These are phyloP conservation scores for Semnopithecus entellus DNA, from an alignment of 2,113 vertebrate species.

Conservation along the genomic window DNA sequence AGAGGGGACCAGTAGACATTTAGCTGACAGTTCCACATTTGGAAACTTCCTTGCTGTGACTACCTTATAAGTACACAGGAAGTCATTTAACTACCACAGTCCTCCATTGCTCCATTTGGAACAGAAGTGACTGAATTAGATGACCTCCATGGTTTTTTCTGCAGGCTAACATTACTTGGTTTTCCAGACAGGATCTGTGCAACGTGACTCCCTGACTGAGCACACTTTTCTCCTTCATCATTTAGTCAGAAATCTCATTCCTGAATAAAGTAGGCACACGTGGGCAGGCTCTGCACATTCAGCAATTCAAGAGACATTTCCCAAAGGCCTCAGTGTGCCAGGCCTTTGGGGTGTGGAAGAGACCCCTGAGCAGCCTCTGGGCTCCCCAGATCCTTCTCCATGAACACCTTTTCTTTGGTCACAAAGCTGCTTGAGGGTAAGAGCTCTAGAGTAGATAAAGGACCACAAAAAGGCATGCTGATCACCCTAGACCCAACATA, in stretches of 20 bases:
- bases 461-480: not conserved
- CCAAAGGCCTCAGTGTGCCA: not conserved
- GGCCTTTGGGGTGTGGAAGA: not conserved
- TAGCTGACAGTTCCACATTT: not conserved
- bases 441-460: not conserved
- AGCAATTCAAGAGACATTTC: not conserved
- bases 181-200: not conserved
- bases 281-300: not conserved
- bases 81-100: not conserved
- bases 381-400: not conserved
- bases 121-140: not conserved
- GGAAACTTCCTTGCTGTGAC: not conserved
- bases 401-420: not conserved
- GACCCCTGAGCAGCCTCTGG: not conserved
- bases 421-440: not conserved
- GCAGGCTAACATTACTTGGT: not conserved
- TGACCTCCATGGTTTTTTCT: not conserved
- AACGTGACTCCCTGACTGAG: not conserved
- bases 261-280: not conserved
- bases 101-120: not conserved
- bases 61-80: not conserved
- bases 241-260: not conserved
- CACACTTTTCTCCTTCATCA: not conserved
- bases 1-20: not conserved
- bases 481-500: not conserved